Evolutionary conservation across 2,888 invertebrate species (phyloP), one percentile per base, ranked within the genome.

Genomic region (Orthosia cruda): DNA sequence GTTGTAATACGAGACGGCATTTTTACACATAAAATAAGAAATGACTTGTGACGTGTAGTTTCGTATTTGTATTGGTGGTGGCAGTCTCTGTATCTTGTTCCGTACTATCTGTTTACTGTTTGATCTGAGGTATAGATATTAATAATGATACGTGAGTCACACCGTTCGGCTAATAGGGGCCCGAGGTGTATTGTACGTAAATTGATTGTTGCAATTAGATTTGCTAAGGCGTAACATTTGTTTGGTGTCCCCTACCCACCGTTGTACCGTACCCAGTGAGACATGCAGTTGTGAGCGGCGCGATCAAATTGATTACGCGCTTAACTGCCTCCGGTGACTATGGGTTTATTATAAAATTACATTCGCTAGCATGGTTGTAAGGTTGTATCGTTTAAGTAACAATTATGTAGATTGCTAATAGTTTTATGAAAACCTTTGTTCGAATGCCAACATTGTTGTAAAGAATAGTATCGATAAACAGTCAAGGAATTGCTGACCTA

Each of bases 121-220:
- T n/a, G n/a, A n/a, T n/a, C n/a, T n/a, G n/a, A n/a, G n/a, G 71
- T 63, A 78, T 40, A 40, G 40, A 81, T 74, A 80, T 84, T 87
- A 83, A 79, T 76, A 80, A 79, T 79, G 85, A 76, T 75, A 75
- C 71, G 80, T 74, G 88, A 88, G 71, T 87, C 88, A 88, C 64
- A 64, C 50, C 62, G 71, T 73, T 50, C 73, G 45, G 72, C 68
- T 87, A 83, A 83, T 81, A 74, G 84, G 88, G 86, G 72, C 66
- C 62, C 66, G 71, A 69, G 70, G 74, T 74, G 74, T 83, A 81
- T 83, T 84, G 80, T 74, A 73, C 63, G 73, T 86, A 82, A 84
- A 85, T 84, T 87, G 71, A 81, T 80, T 75, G 74, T 74, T 86
- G 84, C 84, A 82, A 85, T 86, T 84, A 85, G 73, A 79, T 80